A percentile compares a stretch with the other conserved stretches of the same genome.
Conservation (phyloP, 2,797 vertebrate genomes). For the Tympanoctomys barrerae region DNA sequence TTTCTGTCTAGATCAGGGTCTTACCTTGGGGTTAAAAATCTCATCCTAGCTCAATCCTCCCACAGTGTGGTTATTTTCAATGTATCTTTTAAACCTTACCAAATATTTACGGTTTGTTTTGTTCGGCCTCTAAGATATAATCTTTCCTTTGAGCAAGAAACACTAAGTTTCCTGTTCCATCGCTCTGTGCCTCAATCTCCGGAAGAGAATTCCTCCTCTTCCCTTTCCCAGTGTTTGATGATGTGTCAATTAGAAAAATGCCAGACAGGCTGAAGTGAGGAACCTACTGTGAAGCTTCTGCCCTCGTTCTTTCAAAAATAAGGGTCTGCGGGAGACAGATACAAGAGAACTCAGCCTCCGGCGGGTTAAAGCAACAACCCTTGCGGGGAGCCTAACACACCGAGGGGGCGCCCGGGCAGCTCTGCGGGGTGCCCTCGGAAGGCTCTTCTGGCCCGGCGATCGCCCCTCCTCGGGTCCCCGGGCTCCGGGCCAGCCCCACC, state of each 20-base stretch:
- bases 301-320: constrained; percentile 46
- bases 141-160: constrained; percentile 30
- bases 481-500: constrained; percentile 38
- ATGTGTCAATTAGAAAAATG: constrained; percentile 68
- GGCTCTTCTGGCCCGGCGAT: constrained; percentile 14
- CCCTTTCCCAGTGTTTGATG: background rate
- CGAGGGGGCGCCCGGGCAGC: background rate
- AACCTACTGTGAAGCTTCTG: constrained; percentile 17
- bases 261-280: background rate
- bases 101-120: constrained; percentile 11
- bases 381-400: background rate
- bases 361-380: constrained; percentile 58
- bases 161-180: constrained; percentile 30
- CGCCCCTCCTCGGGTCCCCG: background rate
- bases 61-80: constrained; percentile 13
- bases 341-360: constrained; percentile 43
- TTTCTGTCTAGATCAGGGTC: constrained; percentile 39
- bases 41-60: constrained; percentile 50
- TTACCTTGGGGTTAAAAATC: constrained; percentile 40
- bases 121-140: constrained; percentile 19
- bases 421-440: background rate
- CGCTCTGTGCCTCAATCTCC: constrained; percentile 32
- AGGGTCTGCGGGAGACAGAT: constrained; percentile 18
- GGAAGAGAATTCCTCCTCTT: background rate
- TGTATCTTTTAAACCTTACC: background rate